These are phyloP conservation scores for Tapirus indicus DNA, from an alignment of 2,797 vertebrate species.

Conservation along the genomic window DNA sequence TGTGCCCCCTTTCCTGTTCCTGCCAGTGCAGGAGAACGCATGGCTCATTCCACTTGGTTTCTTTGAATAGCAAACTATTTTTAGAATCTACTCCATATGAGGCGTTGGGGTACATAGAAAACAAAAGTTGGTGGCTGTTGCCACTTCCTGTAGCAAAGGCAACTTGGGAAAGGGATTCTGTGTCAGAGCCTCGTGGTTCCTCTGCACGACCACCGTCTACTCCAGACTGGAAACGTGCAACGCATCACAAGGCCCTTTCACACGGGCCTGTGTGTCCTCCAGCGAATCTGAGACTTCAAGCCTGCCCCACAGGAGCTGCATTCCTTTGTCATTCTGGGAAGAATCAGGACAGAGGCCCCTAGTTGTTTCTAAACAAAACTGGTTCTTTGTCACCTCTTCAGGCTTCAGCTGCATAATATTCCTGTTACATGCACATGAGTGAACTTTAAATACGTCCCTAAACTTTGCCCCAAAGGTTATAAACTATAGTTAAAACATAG, in stretches of 20 bases:
- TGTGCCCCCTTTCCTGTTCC: background rate
- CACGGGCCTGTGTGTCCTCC: accelerated
- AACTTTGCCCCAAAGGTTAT: background rate
- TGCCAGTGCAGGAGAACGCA: accelerated
- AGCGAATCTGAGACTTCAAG: background rate
- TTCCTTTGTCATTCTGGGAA: background rate
- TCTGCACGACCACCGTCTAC: accelerated
- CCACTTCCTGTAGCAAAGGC: constrained; percentile 10
- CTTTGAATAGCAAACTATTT: background rate
- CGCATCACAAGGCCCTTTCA: accelerated
- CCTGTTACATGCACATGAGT: accelerated
- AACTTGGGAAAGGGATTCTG: background rate
- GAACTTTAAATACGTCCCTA: background rate
- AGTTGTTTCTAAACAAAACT: background rate
- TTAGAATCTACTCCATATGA: background rate
- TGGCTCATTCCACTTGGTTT: accelerated
- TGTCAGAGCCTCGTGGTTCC: background rate
- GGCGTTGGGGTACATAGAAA: background rate
- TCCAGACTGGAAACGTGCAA: background rate
- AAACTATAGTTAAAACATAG: accelerated
- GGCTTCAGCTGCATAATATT: accelerated
- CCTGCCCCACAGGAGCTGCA: accelerated
- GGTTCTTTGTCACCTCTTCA: background rate
- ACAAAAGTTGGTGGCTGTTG: background rate
- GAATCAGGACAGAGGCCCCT: background rate